Evolutionary conservation across 2,113 vertebrate species (phyloP), one percentile per base, ranked within the genome.

Genomic region (Symphodus melops): DNA sequence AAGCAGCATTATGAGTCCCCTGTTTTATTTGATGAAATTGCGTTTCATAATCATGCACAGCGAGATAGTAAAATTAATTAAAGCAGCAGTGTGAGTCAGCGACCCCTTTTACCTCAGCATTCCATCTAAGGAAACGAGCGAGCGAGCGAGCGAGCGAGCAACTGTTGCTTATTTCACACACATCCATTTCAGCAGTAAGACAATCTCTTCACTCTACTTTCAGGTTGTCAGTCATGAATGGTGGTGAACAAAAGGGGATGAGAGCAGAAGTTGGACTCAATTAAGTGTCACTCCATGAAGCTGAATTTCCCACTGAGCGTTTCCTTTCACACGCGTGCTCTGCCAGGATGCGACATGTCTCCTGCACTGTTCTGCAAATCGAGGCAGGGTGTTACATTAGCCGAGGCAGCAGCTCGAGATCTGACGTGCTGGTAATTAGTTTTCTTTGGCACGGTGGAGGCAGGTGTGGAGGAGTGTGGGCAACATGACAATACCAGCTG

Each of bases 401-500:
- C 58, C 36, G 7, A 55, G 70, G 78, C 69, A 46, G 68, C 20
- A 49, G 80, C 74, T 56, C 19, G 36, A 71, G 76, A 84, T 83
- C 85, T 87, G 90, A 90, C 78, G 16, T 71, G 68, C 37, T 61
- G 72, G 86, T 89, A 91, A 93, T 92, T 87, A 90, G 82, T 90
- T 92, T 89, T 86, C 70, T 73, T 77, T 76, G 76, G 68, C 64
- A 36, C 23, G 3, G 72, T 36, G 53, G 65, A 76, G 74, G 63
- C 53, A 72, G 59, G 37, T 70, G 48, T 57, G 60, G 61, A 72
- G 72, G 61, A 74, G 51, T 52, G 81, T 62, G 63, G 68, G 62
- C 59, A 37, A 52, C 62, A 74, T 74, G 84, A 83, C 79, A 87
- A 87, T 86, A 78, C 75, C 82, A 85, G 87, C 91, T 91, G 89